Conservation (phyloP, 1,140 invertebrate genomes). For the Diabrotica virgifera region DNA sequence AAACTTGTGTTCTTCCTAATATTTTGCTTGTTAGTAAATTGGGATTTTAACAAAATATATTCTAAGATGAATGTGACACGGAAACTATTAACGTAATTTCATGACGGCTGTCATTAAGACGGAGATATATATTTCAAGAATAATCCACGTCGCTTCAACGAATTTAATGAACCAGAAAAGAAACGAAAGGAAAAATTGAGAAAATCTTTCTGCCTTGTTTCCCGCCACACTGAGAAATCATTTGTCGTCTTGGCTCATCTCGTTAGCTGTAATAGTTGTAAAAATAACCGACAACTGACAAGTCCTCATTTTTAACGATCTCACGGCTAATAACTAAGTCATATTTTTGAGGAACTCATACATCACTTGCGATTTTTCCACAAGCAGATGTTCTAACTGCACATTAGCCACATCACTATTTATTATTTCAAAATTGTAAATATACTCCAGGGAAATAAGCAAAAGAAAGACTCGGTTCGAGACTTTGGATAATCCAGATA, state of each 20-base stretch:
- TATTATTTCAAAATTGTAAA: conserved; percentile 10
- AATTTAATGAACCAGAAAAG: neutral
- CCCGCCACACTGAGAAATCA: conserved; percentile 1
- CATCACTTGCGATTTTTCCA: conserved; percentile 2
- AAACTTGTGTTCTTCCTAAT: too few species aligned
- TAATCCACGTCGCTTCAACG: neutral
- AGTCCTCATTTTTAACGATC: neutral
- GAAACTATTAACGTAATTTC: too few species aligned
- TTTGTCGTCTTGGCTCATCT: conserved; percentile 2
- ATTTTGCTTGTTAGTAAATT: too few species aligned
- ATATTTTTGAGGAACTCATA: conserved; percentile 1
- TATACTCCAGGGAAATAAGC: too few species aligned
- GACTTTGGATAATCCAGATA: too few species aligned
- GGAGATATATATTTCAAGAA: too few species aligned
- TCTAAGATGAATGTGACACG: too few species aligned
- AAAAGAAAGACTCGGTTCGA: too few species aligned
- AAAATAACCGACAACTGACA: neutral
- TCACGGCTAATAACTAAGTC: neutral
- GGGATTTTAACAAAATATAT: too few species aligned
- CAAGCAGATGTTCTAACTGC: conserved; percentile 6
- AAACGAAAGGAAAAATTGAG: neutral
- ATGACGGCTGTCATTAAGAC: too few species aligned
- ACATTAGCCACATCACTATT: neutral
- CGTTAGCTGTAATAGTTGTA: conserved; percentile 1
- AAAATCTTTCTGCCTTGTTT: neutral